Conservation (phyloP, 2,888 invertebrate species). For the Hofmannophila pseudospretella region DNA sequence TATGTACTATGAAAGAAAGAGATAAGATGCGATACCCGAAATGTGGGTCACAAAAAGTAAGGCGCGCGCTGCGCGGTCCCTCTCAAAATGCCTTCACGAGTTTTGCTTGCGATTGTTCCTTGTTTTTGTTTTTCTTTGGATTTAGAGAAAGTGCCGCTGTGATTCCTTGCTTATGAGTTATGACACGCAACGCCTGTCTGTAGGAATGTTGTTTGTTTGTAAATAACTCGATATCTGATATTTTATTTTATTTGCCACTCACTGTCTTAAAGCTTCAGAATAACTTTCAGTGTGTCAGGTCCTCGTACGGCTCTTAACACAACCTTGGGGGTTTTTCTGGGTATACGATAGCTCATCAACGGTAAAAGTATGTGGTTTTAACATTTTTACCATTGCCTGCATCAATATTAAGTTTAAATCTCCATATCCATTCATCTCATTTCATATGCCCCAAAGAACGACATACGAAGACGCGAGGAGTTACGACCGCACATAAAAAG, state of each 20-base stretch:
- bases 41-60: constrained; percentile 17
- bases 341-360: background rate
- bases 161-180: background rate
- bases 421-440: too few relatives aligned
- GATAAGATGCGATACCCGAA: constrained; percentile 43
- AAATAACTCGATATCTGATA: too few relatives aligned
- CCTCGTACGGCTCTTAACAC: too few relatives aligned
- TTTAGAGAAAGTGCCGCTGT: constrained; percentile 1
- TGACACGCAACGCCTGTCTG: too few relatives aligned
- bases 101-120: constrained; percentile 40
- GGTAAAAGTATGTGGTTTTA: too few relatives aligned
- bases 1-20: constrained; percentile 46
- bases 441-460: background rate
- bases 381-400: too few relatives aligned
- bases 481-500: constrained; percentile 31
- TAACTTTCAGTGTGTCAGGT: too few relatives aligned
- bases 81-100: constrained; percentile 57
- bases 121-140: constrained; percentile 25
- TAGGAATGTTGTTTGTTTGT: too few relatives aligned
- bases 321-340: too few relatives aligned
- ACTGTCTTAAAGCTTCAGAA: too few relatives aligned
- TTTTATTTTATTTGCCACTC: too few relatives aligned
- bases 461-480: constrained; percentile 19
- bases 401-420: too few relatives aligned
- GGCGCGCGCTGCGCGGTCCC: constrained; percentile 28